Conservation (phyloP, 2,888 invertebrate genomes). For the Homarus gammarus region DNA sequence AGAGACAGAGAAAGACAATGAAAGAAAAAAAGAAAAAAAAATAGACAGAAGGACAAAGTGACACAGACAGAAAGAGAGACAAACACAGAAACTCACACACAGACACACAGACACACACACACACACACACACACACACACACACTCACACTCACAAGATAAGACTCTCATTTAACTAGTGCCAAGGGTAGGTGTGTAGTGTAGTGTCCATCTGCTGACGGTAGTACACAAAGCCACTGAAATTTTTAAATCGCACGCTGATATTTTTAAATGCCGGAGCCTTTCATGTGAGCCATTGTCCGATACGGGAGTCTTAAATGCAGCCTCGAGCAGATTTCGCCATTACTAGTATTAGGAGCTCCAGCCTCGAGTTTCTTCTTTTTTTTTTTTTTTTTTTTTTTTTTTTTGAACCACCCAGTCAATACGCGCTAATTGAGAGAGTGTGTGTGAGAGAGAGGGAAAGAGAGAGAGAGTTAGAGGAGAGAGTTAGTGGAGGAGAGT, state of each 20-base stretch:
- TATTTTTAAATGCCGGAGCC: too few species aligned
- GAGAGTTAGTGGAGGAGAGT: too few species aligned
- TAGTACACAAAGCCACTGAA: constrained; percentile 54
- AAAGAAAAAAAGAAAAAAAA: background rate
- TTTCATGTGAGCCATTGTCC: constrained; percentile 45
- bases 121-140: constrained; percentile 30
- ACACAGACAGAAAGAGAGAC: constrained; percentile 30
- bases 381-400: too few species aligned
- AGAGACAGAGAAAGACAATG: background rate
- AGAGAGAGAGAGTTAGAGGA: too few species aligned
- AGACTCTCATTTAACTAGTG: constrained; percentile 9
- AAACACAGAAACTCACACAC: background rate
- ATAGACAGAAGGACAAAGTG: constrained; percentile 12
- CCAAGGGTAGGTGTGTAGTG: constrained; percentile 10
- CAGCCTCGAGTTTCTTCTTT: background rate
- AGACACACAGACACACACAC: constrained; percentile 15
- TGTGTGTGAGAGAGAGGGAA: constrained; percentile 15
- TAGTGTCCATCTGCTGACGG: constrained; percentile 2
- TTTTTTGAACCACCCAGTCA: constrained; percentile 55
- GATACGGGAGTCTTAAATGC: constrained; percentile 52
- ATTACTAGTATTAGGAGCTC: constrained; percentile 57
- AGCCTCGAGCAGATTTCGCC: constrained; percentile 45
- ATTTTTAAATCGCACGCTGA: constrained; percentile 56
- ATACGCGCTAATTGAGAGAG: constrained; percentile 59
- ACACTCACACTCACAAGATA: too few species aligned